Evolutionary conservation across 2,888 invertebrate species (phyloP), one percentile per base, ranked within the genome.

Genomic region (Trissolcus brochymenae): DNA sequence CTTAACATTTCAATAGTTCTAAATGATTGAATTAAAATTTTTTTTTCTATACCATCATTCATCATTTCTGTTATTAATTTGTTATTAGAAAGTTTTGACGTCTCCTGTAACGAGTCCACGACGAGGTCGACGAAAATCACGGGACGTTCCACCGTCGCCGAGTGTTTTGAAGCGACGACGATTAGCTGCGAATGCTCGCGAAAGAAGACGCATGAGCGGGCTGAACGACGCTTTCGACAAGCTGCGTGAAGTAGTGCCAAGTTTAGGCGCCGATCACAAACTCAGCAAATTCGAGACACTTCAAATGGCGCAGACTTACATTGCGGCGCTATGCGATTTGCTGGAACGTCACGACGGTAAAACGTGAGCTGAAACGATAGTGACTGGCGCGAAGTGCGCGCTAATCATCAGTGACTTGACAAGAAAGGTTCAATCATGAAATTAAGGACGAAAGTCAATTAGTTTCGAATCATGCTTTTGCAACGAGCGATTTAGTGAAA

Each of bases 301-400:
- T 29, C 94, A 94, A 90, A 94, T 95, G 94, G 94, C 95, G 0
- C 94, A 94, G 84, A 93, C 93, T 6, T 95, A 95, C 84, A 95
- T 95, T 66, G 89, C 91, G 6, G 94, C 94, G 0, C 88, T 95
- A 13, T 91, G 92, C 85, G 94, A 94, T 84, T 90, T 94, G 49
- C 90, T 94, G 60, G 91, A 92, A 72, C 87, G 90, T 43, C 89
- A 89, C 80, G 76, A 79, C 54, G 49, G 68, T 13, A 75, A 75
- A 43, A 68, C 68, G 21, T 64, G 29, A 78, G 14, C 17, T 46
- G 60, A 35, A 60, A 25, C 35, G 35, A 35, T 35, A 11, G 1
- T 11, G 49, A 68, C 50, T 64, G 59, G 57, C 29, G 54, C 53
- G 51, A 55, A 16, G 46, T 46, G 46, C 46, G 46, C 46, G 46